Conservation (phyloP, 2,113 vertebrate genomes). For the Plecotus auritus region DNA sequence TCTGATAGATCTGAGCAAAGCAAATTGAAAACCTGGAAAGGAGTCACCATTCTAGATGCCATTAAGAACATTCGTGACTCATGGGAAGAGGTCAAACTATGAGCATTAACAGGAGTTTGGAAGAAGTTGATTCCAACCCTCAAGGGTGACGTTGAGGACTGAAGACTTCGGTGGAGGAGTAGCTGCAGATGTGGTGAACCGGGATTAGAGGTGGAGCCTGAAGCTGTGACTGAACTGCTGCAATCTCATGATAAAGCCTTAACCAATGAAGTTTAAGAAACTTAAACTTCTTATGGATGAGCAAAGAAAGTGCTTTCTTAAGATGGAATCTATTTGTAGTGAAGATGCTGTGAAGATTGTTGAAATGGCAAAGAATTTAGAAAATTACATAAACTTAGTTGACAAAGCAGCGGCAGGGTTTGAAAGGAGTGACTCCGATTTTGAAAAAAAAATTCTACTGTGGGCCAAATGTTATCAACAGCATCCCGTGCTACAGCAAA, state of each 20-base stretch:
- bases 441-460: not conserved
- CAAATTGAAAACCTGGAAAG: not conserved
- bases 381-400: not conserved
- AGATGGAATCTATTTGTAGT: not conserved
- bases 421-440: not conserved
- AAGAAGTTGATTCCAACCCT: not conserved
- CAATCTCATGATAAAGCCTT: not conserved
- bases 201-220: not conserved
- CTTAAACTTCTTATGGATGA: not conserved
- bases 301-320: not conserved
- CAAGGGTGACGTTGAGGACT: not conserved
- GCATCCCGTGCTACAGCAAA: not conserved
- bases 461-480: not conserved
- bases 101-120: not conserved
- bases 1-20: not conserved
- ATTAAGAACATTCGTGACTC: not conserved
- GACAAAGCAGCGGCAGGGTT: not conserved
- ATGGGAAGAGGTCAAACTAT: not conserved
- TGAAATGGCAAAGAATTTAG: not conserved
- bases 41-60: not conserved
- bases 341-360: not conserved
- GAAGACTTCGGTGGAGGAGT: not conserved
- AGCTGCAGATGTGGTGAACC: not conserved
- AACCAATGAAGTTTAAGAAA: too few relatives aligned
- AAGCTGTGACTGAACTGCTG: not conserved